Conservation (phyloP, 2,113 vertebrate genomes). For the Arothron firmamentum region DNA sequence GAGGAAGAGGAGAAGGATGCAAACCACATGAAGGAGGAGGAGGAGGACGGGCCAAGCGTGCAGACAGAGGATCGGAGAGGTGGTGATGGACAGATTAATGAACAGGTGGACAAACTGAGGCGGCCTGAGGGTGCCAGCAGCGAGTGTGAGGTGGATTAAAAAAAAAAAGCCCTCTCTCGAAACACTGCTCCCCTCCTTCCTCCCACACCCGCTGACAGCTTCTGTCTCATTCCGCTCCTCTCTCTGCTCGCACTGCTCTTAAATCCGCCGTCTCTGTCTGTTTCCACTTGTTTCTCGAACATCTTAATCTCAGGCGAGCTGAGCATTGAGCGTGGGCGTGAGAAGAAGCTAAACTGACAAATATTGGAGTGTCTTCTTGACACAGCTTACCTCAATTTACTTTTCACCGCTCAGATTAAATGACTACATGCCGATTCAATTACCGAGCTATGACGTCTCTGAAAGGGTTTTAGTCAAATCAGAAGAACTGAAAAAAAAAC, state of each 20-base stretch:
- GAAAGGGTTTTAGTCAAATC: constrained; percentile 38
- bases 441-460: constrained; percentile 14
- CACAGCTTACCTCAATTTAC: constrained; percentile 46
- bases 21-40: constrained; percentile 72
- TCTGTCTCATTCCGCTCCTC: constrained; percentile 33
- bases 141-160: constrained; percentile 88
- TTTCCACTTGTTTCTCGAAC: constrained; percentile 33
- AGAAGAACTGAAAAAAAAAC: constrained; percentile 15
- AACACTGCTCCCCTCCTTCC: constrained; percentile 32
- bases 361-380: constrained; percentile 39
- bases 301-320: constrained; percentile 33
- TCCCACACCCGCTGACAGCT: constrained; percentile 25
- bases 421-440: constrained; percentile 39
- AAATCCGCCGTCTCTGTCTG: constrained; percentile 9
- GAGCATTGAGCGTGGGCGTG: constrained; percentile 11
- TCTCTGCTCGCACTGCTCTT: constrained; percentile 15
- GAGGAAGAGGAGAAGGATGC: constrained; percentile 84
- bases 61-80: constrained; percentile 90
- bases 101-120: constrained; percentile 94
- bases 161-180: constrained; percentile 19
- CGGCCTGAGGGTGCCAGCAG: constrained; percentile 93
- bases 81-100: constrained; percentile 94
- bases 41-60: constrained; percentile 80
- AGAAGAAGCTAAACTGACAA: constrained; percentile 32
- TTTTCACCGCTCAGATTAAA: constrained; percentile 52